Conservation (phyloP, 2,888 invertebrate genomes). For the Xestia c-nigrum region DNA sequence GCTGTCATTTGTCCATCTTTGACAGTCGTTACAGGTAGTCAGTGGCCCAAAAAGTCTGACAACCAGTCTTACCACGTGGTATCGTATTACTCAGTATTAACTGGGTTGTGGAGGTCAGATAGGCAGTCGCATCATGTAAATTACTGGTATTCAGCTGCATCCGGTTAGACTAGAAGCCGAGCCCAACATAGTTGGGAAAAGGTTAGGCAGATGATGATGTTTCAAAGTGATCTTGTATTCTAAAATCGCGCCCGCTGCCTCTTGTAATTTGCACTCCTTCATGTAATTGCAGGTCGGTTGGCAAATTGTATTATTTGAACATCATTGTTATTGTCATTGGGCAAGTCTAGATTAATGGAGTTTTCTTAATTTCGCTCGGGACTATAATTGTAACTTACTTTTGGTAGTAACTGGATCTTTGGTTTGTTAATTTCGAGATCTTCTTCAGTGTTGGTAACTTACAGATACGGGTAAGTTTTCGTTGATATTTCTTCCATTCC, state of each 20-base stretch:
- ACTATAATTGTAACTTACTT: slow-evolving; percentile 43
- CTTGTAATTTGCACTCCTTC: slow-evolving; percentile 30
- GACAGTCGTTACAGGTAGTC: too few species aligned
- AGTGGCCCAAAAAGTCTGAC: too few species aligned
- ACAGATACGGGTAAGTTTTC: background rate
- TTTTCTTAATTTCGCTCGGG: slow-evolving; percentile 63
- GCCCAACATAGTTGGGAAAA: too few species aligned
- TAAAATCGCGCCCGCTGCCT: slow-evolving; percentile 28
- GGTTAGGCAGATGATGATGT: background rate
- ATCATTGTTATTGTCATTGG: slow-evolving; percentile 72
- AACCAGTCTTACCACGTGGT: too few species aligned
- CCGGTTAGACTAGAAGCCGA: too few species aligned
- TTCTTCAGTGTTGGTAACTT: background rate
- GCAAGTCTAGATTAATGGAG: slow-evolving; percentile 72
- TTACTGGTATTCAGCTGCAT: too few species aligned
- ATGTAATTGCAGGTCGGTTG: slow-evolving; percentile 69
- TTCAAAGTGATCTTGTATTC: background rate
- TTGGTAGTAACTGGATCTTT: slow-evolving; percentile 20
- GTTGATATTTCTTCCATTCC: background rate
- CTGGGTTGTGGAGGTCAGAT: too few species aligned
- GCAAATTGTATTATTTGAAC: slow-evolving; percentile 77
- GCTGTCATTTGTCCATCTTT: too few species aligned
- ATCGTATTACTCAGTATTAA: too few species aligned
- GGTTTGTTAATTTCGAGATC: slow-evolving; percentile 1
- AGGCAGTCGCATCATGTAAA: too few species aligned